A percentile compares a stretch with the other conserved stretches of the same genome.
These are phyloP conservation scores for Folsomia candida DNA, from an alignment of 2,888 invertebrate genomes.

Conservation along the genomic window DNA sequence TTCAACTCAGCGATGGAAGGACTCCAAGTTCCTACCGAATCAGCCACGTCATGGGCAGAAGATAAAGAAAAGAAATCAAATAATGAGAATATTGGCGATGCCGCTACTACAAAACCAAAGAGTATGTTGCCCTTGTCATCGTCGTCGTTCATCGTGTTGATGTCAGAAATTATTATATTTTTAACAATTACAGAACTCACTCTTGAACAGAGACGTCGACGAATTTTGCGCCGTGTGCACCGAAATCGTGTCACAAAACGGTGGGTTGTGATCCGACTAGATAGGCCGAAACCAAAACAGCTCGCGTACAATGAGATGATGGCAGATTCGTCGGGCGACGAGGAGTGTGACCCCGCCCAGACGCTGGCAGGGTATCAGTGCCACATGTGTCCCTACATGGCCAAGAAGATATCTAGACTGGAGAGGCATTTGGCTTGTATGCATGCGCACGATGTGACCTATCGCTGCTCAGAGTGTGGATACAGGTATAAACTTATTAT, in stretches of 20 bases:
- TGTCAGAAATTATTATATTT: constrained; percentile 17
- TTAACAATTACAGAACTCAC: too few relatives aligned
- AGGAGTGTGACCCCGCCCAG: constrained; percentile 49
- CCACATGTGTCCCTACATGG: constrained; percentile 59
- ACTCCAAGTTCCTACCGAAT: constrained; percentile 49
- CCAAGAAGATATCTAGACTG: constrained; percentile 58
- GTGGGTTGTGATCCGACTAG: constrained; percentile 44
- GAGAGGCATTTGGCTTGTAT: constrained; percentile 61
- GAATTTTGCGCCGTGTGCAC: constrained; percentile 41
- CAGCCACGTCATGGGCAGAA: constrained; percentile 31
- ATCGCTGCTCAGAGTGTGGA: constrained; percentile 64
- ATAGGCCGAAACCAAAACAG: constrained; percentile 38
- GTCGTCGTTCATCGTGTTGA: not conserved
- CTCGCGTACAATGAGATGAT: constrained; percentile 39
- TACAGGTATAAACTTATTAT: too few relatives aligned
- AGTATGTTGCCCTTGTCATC: constrained; percentile 25
- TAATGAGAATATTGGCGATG: constrained; percentile 33
- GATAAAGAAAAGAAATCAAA: constrained; percentile 26
- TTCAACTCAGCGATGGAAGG: constrained; percentile 53
- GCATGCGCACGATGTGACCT: constrained; percentile 62
- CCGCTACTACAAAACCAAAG: constrained; percentile 21
- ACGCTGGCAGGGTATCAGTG: constrained; percentile 53
- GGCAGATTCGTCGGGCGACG: constrained; percentile 48
- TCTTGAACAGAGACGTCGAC: constrained; percentile 42
- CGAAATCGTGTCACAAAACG: constrained; percentile 38